Evolutionary conservation across 53 echinoderm and acorn worm species (phyloP).

Genomic region (Holothuria scabra): DNA sequence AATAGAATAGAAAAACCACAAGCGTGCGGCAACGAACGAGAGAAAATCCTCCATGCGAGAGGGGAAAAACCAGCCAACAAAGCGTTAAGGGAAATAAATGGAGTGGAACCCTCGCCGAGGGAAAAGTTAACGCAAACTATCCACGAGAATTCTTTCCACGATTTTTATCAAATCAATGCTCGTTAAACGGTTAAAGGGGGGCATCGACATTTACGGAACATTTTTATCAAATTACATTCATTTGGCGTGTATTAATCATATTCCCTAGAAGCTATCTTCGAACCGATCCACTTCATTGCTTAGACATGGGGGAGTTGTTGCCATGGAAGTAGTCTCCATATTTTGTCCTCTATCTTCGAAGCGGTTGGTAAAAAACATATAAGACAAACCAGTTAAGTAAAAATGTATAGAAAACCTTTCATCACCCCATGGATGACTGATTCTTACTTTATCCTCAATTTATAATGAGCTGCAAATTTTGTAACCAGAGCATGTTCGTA

Average conservation of each 20-base stretch:
- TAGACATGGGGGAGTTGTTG: constrained; percentile 6
- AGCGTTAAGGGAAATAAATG: constrained; percentile 41
- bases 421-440: too few species aligned
- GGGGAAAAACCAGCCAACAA: not conserved
- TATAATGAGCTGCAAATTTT: too few species aligned
- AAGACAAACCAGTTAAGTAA: too few species aligned
- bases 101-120: constrained; percentile 25
- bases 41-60: not conserved
- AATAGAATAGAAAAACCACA: not conserved
- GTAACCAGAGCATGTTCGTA: too few species aligned
- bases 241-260: constrained; percentile 15
- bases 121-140: constrained; percentile 16
- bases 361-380: too few species aligned
- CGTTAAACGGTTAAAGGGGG: constrained; percentile 40
- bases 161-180: constrained; percentile 39
- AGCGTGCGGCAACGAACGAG: constrained; percentile 23
- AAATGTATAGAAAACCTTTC: too few species aligned
- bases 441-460: too few species aligned
- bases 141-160: constrained; percentile 22
- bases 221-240: constrained; percentile 38
- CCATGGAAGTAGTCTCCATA: not conserved
- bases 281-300: constrained; percentile 5
- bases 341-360: too few species aligned
- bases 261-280: constrained; percentile 3
- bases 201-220: constrained; percentile 8